Percentiles rank a stretch among this genome's conserved stretches.
Evolutionary conservation across 2,797 vertebrate genomes (phyloP).

Genomic region (Sebastiscus tertius): DNA sequence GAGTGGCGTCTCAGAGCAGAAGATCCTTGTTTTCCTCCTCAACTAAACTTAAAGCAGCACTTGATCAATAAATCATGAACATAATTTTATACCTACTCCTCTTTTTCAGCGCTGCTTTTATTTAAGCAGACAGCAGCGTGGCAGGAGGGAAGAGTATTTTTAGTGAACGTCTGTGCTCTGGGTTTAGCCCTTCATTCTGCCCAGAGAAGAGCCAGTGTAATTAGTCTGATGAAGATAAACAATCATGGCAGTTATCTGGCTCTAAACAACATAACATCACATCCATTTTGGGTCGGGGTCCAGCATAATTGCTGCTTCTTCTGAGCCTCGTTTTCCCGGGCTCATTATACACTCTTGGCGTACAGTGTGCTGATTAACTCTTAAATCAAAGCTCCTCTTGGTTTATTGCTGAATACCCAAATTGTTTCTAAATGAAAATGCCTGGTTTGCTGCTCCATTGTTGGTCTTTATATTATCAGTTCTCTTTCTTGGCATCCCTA

Average conservation of each 20-base stretch:
- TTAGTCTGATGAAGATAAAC: constrained; percentile 76
- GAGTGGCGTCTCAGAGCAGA: neutral
- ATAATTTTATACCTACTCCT: neutral
- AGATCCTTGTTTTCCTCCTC: neutral
- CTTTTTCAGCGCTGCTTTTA: neutral
- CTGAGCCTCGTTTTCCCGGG: constrained; percentile 43
- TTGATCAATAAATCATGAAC: constrained; percentile 36
- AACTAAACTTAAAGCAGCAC: neutral
- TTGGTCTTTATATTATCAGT: constrained; percentile 22
- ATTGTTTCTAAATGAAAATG: constrained; percentile 54
- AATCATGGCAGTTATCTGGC: constrained; percentile 69
- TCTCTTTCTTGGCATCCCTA: constrained; percentile 22
- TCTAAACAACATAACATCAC: constrained; percentile 65
- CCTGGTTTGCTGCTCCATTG: constrained; percentile 42
- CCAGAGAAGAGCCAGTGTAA: constrained; percentile 54
- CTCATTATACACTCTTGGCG: constrained; percentile 63
- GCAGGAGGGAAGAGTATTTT: constrained; percentile 43
- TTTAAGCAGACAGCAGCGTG: constrained; percentile 13
- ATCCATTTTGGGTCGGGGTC: constrained; percentile 60
- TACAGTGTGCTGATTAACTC: constrained; percentile 62
- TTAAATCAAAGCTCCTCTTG: constrained; percentile 59
- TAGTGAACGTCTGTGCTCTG: constrained; percentile 29
- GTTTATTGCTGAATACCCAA: constrained; percentile 64
- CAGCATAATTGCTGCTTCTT: constrained; percentile 60
- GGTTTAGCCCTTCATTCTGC: constrained; percentile 38